A percentile compares a stretch with the other conserved stretches of the same genome.
Evolutionary conservation across 2,888 invertebrate species (phyloP).

Genomic region (Zeuzera pyrina): DNA sequence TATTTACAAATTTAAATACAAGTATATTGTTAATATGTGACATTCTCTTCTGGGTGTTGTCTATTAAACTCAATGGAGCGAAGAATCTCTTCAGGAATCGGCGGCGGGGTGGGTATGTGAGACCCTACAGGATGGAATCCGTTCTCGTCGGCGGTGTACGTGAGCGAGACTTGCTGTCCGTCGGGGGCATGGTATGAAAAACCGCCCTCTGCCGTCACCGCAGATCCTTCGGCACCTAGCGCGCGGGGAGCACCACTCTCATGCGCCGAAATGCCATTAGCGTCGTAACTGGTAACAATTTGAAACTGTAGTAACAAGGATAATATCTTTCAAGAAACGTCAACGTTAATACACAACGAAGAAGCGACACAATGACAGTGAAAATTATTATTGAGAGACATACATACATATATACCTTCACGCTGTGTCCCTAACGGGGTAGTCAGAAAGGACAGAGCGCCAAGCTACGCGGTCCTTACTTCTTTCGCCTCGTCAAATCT

Average conservation of each 20-base stretch:
- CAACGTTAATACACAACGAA: no score
- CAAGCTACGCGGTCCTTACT: no score
- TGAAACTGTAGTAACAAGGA: no score
- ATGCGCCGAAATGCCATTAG: conserved; percentile 75
- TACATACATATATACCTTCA: no score
- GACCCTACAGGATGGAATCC: conserved; percentile 77
- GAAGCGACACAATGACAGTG: no score
- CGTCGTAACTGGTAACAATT: conserved; percentile 77
- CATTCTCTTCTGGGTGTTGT: conserved; percentile 26
- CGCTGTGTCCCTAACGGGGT: no score
- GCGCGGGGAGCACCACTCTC: conserved; percentile 75
- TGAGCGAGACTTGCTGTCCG: conserved; percentile 75
- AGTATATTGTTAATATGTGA: neutral
- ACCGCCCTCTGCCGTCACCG: conserved; percentile 76
- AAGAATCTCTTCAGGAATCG: conserved; percentile 72
- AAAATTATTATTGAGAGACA: no score
- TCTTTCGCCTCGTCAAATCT: no score
- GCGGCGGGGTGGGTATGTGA: conserved; percentile 74
- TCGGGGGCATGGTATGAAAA: conserved; percentile 80
- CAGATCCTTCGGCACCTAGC: conserved; percentile 64
- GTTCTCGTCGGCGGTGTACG: conserved; percentile 81
- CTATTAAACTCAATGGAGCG: conserved; percentile 62
- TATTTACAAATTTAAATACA: no score
- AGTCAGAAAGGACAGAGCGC: no score
- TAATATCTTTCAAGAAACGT: no score